These are phyloP conservation scores for Amblyopsis hoosieri DNA, from an alignment of 2,797 vertebrate species.

Conservation along the genomic window DNA sequence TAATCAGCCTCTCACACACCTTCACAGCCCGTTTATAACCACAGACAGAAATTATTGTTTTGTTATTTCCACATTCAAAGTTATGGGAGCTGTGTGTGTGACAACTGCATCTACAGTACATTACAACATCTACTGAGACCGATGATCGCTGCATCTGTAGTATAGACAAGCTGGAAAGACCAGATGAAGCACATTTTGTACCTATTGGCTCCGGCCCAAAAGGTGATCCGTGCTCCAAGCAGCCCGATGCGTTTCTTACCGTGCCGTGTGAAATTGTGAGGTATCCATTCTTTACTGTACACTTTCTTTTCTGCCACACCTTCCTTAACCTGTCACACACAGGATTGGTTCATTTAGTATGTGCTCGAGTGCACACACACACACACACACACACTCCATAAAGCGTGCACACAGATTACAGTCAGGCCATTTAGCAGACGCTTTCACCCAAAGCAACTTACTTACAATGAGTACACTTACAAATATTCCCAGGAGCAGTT, in stretches of 20 bases:
- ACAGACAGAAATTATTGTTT: too few relatives aligned
- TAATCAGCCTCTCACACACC: too few relatives aligned
- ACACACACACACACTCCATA: neutral
- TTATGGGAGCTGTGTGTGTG: too few relatives aligned
- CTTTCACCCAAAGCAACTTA: too few relatives aligned
- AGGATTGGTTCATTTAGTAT: neutral
- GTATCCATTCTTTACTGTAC: slow-evolving; percentile 96
- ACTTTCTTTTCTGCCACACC: slow-evolving; percentile 99
- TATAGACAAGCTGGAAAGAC: slow-evolving; percentile 3
- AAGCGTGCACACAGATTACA: neutral
- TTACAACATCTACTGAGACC: slow-evolving; percentile 1
- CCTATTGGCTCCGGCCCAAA: too few relatives aligned
- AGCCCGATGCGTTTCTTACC: slow-evolving; percentile 73
- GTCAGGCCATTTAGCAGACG: too few relatives aligned
- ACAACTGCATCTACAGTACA: too few relatives aligned
- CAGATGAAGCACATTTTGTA: neutral
- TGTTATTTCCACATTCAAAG: too few relatives aligned
- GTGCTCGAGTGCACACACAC: neutral
- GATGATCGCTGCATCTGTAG: slow-evolving; percentile 3
- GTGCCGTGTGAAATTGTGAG: slow-evolving; percentile 98
- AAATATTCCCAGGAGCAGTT: too few relatives aligned
- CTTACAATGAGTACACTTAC: too few relatives aligned
- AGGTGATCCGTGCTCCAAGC: neutral
- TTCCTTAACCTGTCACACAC: slow-evolving; percentile 86
- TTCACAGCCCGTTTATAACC: too few relatives aligned